Evolutionary conservation across 1,140 invertebrate genomes (phyloP), one percentile per base, ranked within the genome.

Genomic region (Aphaenogaster rudis): DNA sequence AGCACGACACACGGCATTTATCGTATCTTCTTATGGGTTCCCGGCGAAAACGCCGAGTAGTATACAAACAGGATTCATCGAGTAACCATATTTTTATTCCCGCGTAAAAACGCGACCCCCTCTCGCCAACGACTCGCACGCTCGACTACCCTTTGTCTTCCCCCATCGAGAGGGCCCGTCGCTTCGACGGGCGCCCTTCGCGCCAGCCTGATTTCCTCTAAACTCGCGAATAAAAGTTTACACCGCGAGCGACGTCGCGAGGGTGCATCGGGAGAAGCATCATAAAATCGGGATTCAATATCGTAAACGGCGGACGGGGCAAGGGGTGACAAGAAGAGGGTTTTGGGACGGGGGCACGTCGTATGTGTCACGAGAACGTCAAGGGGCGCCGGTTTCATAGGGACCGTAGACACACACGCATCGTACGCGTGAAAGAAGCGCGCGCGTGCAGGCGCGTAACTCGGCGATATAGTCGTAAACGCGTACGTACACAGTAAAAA

Each of bases 211-310:
- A 93, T 93, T 93, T 93, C 91, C 89, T 93, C 88, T 72, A 93
- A 93, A 93, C 92, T 93, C 88, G 79, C 89, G 86, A 91, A 93
- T 93, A 93, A 93, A 93, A 93, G 90, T 93, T 93, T 93, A 93
- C 92, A 93, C 91, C 91, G 85, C 91, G 87, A 87, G 87, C 69
- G 54, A 66, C 59, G 72, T 54, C 61, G 69, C 86, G 86, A 78
- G 66, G 78, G 76, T 57, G 63, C 74, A 82, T 50, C 67, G 74
- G 88, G 85, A 84, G 69, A 84, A 69, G 91, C 88, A 92, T 92
- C 91, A 88, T 93, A 93, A 93, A 93, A 93, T 93, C 91, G 92
- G 91, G 91, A 93, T 93, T 93, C 93, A 93, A 93, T 93, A 93
- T 93, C 92, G 86, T 78, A 86, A 86, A 21, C 74, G 84, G n/a